Evolutionary conservation across 2,797 vertebrate genomes (phyloP), one percentile per base, ranked within the genome.

Genomic region (Pseudopleuronectes americanus): DNA sequence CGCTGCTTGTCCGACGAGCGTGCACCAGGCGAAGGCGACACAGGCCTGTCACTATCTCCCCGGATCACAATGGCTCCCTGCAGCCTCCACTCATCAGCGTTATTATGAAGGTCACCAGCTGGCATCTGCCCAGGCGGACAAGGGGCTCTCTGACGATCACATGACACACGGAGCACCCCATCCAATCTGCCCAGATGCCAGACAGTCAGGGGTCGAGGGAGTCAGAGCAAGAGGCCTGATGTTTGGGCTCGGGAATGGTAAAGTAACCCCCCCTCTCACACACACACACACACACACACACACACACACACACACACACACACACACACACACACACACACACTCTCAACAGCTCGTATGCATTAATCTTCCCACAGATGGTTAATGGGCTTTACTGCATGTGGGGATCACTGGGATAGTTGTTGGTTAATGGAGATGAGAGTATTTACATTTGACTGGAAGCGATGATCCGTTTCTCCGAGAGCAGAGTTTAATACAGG

Each of bases 101-200:
- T 80, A 88, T 90, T 83, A 88, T 90, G 81, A 84, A 92, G 87
- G 86, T 91, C 89, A 90, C 79, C 88, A 89, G 89, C 89, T 89
- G 90, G 86, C 71, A 76, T 80, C 63, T 61, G 83, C 65, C 84
- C 45, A 51, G 59, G 68, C 74, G 59, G 65, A 89, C 79, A 71
- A 71, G 73, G 60, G 75, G 49, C 28, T 51, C 80, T 81, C 68
- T 68, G 72, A 85, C 67, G 45, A 48, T 41, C 80, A 48, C 47
- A 48, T 14, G 36, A 48, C 47, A 75, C 64, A 64, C 65, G 3
- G 4, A 3, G 26, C 26, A 26, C 78, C 49, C 51, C 56, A 54
- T 78, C 54, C 87, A 86, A 90, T 87, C 87, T 84, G 78, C 68
- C 68, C 79, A 75, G 79, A 88, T 82, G 84, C 86, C 84, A 89